Base-by-base conservation (phyloP, 2,113 vertebrate species). In the Polypterus bichir region DNA sequence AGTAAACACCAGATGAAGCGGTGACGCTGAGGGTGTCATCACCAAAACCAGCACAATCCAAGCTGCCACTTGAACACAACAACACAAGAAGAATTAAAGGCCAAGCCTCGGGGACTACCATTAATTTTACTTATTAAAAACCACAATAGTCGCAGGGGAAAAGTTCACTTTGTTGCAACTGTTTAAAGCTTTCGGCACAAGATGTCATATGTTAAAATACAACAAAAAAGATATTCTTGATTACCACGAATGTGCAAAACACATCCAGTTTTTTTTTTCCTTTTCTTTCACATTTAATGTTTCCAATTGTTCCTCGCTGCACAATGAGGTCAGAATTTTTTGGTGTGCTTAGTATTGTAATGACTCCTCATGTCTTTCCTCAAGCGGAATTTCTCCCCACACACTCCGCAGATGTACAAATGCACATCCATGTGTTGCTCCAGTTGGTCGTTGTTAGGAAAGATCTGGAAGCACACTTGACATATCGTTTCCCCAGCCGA, bases 391-490 rank as follows among this genome's bases (percentile, higher is more conserved):
- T 97, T 97, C 79, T 97, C 94, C 59, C 96, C 96, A 58, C 96
- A 98, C 70, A 97, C 92, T 59, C 92, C 92, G 66, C 96, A 98
- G 75, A 94, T 92, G 79, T 98, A 97, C 72, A 98, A 87, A 77
- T 98, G 96, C 70, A 94, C 91, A 77, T 98, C 94, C 92, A 96
- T 97, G 81, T 98, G 96, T 66, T 92, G 90, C 80, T 97, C 92
- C 81, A 98, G 82, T 76, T 92, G 91, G 67, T 97, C 91, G 10
- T 89, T 92, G 61, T 85, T 89, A 7, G 92, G 92, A 71, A 97
- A 97, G 81, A 97, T 96, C 88, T 97, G 94, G 82, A 97, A 98
- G 76, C 96, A 98, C 80, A 98, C 94, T 84, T 98, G 94, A 85
- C 96, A 98, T 87, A 98, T 95, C 73, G 93, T 95, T 77, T 98